Evolutionary conservation across 2,888 invertebrate genomes (phyloP), one percentile per base, ranked within the genome.

Genomic region (Falcaria lacertinaria): DNA sequence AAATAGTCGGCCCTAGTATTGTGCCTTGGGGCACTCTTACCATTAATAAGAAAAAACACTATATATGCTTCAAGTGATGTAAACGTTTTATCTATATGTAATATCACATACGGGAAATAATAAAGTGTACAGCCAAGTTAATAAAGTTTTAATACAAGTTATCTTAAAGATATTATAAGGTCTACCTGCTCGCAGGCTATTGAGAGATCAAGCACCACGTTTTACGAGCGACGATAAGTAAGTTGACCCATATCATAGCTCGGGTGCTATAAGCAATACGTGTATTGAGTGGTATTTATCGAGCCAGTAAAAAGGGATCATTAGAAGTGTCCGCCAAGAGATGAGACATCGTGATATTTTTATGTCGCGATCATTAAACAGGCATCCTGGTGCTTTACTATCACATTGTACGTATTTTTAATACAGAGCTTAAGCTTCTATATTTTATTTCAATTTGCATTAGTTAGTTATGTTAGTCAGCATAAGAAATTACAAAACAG

Each of bases 281-380:
- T 54, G 56, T 56, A 64, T 66, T 60, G 61, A 65, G 59, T 61
- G 57, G 57, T 57, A 62, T 66, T 72, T 74, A 74, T 64, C 65
- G 63, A 49, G 48, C 52, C 48, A 57, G 60, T 74, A 66, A 68
- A 66, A 41, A 45, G 47, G 43, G 52, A 53, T 57, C 66, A 68
- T 69, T 69, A 69, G 60, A 60, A 50, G 62, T 37, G 37, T 59
- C 54, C 56, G 41, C 50, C 42, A 37, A 45, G 48, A 49, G 50
- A 62, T 54, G 54, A 56, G 57, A 51, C 45, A 49, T 64, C 70
- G 64, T 67, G 67, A 74, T 64, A 64, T 63, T 71, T 72, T 71
- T 71, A 72, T 67, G 61, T 48, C 36, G 43, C 37, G 33, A 42
- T 41, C 58, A 58, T 67, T 47, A 68, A 63, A 65, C 55, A 46